Evolutionary conservation across 2,113 vertebrate species (phyloP), one percentile per base, ranked within the genome.

Genomic region (Gila orcuttii): DNA sequence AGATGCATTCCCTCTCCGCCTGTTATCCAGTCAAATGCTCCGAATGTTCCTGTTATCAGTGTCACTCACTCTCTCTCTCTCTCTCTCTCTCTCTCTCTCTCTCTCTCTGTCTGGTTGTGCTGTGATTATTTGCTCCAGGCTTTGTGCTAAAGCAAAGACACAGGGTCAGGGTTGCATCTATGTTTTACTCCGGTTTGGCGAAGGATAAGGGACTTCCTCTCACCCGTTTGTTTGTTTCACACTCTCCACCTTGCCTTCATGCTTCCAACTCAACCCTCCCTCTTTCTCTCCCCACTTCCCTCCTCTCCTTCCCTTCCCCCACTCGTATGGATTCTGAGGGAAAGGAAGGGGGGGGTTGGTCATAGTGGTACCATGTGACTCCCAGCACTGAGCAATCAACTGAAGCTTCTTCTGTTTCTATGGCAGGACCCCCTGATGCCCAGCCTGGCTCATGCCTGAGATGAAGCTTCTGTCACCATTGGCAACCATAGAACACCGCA

Each of bases 81-180:
- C 28, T 88, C 84, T 89, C 84, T 90, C 85, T 84, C 86, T 90
- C 79, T 57, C n/a, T 75, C 28, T 88, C 84, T 89, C 84, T 89
- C 86, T 80, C 86, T 90, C 71, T 55, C 17, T 77, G 25, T 88
- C 86, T 89, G 84, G 73, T 88, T 86, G 21, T 79, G 77, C 36
- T 64, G 82, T 76, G 82, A 86, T 36, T 82, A 45, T 76, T 42
- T 19, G 42, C 76, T 64, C 45, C 66, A 11, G 64, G 73, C 31
- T 79, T 39, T 85, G 36, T 85, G 60, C 71, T 69, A 69, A 55
- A 71, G 64, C 64, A 55, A 11, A 87, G 64, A 28, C 62, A 84
- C 47, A 87, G 60, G 64, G 52, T 59, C 59, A 73, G 36, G 39
- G 10, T 52, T 62, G 82, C 33, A 47, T 33, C 33, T 77, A 42